Percentiles rank a stretch among this genome's conserved stretches.
Conservation (phyloP, 2,888 invertebrate genomes). For the Orchesella flavescens region DNA sequence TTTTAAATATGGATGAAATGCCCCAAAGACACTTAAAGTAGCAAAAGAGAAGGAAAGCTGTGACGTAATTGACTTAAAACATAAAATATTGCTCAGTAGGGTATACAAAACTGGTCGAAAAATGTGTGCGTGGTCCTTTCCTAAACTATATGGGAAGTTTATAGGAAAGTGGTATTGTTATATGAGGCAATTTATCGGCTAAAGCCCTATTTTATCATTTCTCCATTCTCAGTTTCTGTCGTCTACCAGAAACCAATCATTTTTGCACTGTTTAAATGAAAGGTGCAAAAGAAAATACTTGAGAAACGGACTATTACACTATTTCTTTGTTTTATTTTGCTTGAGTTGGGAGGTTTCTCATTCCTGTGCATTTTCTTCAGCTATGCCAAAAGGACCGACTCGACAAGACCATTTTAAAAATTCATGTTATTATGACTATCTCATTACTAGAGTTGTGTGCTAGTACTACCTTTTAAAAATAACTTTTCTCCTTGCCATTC, state of each 20-base stretch:
- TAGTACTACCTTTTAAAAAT: background rate
- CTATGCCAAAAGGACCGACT: background rate
- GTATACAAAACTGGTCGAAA: conserved; percentile 4
- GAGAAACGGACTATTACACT: background rate
- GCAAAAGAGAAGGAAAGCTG: conserved; percentile 20
- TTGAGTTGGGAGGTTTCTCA: background rate
- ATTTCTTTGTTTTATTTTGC: background rate
- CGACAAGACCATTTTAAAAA: conserved; percentile 38
- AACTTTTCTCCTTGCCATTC: background rate
- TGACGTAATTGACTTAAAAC: conserved; percentile 40
- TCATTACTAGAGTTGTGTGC: conserved; percentile 19
- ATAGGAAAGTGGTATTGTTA: conserved; percentile 1
- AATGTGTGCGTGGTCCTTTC: background rate
- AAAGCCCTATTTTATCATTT: conserved; percentile 13
- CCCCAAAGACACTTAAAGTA: background rate
- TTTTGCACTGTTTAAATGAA: background rate
- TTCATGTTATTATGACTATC: conserved; percentile 43
- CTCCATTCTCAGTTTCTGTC: conserved; percentile 7
- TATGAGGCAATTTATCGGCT: conserved; percentile 19
- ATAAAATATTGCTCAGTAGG: conserved; percentile 36
- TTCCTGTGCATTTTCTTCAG: background rate
- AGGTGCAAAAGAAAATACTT: conserved; percentile 6
- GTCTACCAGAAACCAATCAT: conserved; percentile 29
- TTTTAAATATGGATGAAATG: too few relatives aligned
- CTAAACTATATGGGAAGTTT: background rate